These are phyloP conservation scores for Isichthys henryi DNA, from an alignment of 2,113 vertebrate genomes.

Conservation along the genomic window DNA sequence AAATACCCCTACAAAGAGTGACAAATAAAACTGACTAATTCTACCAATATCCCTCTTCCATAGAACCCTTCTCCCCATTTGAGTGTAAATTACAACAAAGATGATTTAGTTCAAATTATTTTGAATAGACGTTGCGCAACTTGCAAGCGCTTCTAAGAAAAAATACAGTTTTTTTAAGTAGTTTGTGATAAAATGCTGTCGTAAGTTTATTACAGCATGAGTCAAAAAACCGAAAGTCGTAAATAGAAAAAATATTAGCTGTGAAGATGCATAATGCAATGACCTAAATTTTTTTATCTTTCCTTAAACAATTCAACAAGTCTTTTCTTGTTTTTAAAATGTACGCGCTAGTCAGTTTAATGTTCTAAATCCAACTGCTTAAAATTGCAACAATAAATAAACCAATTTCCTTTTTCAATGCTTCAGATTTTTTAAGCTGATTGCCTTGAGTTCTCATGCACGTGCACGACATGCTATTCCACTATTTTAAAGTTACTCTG, in stretches of 20 bases:
- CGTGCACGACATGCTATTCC: constrained; percentile 13
- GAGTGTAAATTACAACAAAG: neutral
- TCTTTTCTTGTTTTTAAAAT: neutral
- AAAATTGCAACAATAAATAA: neutral
- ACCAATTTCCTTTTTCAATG: neutral
- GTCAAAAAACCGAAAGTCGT: neutral
- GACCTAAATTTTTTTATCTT: neutral
- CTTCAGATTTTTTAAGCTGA: neutral
- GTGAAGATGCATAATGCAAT: neutral
- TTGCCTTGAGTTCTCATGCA: constrained; percentile 8
- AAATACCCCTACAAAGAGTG: neutral
- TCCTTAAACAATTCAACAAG: neutral
- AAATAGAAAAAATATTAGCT: neutral
- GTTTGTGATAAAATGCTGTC: neutral
- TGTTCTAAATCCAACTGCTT: neutral
- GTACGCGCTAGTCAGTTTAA: neutral
- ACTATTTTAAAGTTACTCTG: neutral
- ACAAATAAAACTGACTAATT: neutral
- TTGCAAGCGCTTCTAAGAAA: neutral
- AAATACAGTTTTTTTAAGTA: neutral
- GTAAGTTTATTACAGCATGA: neutral
- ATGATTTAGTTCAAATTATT: neutral
- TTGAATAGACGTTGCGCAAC: neutral
- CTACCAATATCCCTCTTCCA: neutral
- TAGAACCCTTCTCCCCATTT: neutral